Evolutionary conservation across 2,797 vertebrate species (phyloP).

Genomic region (Tympanoctomys barrerae): DNA sequence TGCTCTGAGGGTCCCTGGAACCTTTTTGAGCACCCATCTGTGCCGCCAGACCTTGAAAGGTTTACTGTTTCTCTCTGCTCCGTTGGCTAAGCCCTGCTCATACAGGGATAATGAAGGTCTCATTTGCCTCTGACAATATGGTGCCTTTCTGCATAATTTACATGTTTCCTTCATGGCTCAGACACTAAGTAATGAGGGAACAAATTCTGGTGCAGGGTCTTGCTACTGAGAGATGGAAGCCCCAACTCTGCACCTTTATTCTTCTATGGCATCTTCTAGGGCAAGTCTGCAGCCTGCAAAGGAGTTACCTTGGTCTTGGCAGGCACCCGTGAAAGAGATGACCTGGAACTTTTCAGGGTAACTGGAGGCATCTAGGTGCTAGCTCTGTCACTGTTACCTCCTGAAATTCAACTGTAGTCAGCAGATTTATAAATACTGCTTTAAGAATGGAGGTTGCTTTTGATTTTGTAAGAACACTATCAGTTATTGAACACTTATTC

Average conservation of each 20-base stretch:
- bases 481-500: constrained; percentile 49
- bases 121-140: constrained; percentile 85
- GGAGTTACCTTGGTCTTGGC: constrained; percentile 50
- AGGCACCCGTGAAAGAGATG: constrained; percentile 32
- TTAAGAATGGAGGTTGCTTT: constrained; percentile 63
- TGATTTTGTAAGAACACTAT: constrained; percentile 69
- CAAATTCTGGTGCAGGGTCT: constrained; percentile 77
- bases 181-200: constrained; percentile 80
- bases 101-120: constrained; percentile 85
- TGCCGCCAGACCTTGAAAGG: constrained; percentile 83
- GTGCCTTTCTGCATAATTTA: constrained; percentile 85
- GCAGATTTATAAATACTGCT: constrained; percentile 73
- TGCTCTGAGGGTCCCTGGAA: constrained; percentile 81
- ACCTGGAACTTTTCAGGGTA: constrained; percentile 60
- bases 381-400: constrained; percentile 59
- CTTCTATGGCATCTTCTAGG: constrained; percentile 41
- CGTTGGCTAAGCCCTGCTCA: constrained; percentile 83
- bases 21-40: constrained; percentile 82
- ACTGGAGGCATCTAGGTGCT: constrained; percentile 51
- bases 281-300: constrained; percentile 25
- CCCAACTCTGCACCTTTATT: constrained; percentile 11
- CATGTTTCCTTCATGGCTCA: constrained; percentile 83
- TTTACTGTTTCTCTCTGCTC: constrained; percentile 84
- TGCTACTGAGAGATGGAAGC: constrained; percentile 60
- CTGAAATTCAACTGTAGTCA: constrained; percentile 65